phyloP scores from a whole-genome alignment of 2,888 invertebrate genomes.

The Sphaerophoria taeniata region DNA sequence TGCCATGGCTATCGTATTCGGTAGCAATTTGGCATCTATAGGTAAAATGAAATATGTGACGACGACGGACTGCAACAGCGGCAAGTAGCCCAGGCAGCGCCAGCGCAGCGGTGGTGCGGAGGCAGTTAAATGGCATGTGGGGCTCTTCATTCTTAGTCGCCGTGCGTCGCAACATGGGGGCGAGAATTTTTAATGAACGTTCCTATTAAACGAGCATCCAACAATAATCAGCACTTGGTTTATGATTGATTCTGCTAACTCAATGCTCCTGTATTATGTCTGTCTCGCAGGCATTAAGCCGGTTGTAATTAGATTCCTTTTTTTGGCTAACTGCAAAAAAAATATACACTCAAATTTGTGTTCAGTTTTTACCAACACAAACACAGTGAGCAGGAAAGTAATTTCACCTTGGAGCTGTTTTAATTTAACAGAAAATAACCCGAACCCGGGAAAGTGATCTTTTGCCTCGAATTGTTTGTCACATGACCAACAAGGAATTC shows the following conservation, averaged over 20 bases:
- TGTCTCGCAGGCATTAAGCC: conserved; percentile 34
- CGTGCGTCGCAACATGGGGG: conserved; percentile 68
- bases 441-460: conserved; percentile 67
- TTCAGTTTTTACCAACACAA: neutral
- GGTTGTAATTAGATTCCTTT: conserved; percentile 8
- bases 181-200: conserved; percentile 71
- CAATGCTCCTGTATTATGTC: conserved; percentile 46
- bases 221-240: conserved; percentile 45
- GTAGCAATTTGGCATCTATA: conserved; percentile 72
- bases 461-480: conserved; percentile 68
- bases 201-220: conserved; percentile 39
- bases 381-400: conserved; percentile 56
- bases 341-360: conserved; percentile 7
- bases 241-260: conserved; percentile 67
- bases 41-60: conserved; percentile 69
- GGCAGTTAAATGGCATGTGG: conserved; percentile 56
- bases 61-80: neutral
- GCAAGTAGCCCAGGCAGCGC: neutral
- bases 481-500: conserved; percentile 73
- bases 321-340: conserved; percentile 22
- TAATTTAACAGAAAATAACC: conserved; percentile 71
- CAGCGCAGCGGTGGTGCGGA: conserved; percentile 2
- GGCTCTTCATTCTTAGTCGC: conserved; percentile 48
- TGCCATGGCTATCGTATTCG: conserved; percentile 58
- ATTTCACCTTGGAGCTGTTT: conserved; percentile 71